These are phyloP conservation scores for Onchidella celtica DNA, from an alignment of 2,888 invertebrate genomes.

Conservation along the genomic window DNA sequence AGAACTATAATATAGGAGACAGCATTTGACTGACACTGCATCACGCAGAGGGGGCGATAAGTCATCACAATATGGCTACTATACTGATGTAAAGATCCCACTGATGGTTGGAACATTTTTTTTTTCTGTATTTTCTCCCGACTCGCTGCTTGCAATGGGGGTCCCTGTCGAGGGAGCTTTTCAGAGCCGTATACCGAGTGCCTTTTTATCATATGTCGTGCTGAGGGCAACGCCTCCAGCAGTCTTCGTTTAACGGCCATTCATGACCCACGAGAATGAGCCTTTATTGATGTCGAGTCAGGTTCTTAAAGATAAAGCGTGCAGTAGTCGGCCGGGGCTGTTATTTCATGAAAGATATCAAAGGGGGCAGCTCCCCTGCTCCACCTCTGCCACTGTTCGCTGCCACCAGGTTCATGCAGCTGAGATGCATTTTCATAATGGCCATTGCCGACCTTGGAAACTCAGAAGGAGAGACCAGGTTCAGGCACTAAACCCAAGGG, in stretches of 20 bases:
- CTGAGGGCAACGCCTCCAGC: slow-evolving; percentile 36
- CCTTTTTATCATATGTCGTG: slow-evolving; percentile 28
- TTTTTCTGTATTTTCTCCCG: too few species aligned
- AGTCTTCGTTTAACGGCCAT: slow-evolving; percentile 9
- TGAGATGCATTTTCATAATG: neutral
- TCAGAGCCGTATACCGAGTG: slow-evolving; percentile 18
- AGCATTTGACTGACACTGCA: slow-evolving; percentile 17
- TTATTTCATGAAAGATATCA: slow-evolving; percentile 4
- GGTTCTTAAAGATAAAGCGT: neutral
- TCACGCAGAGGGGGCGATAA: neutral
- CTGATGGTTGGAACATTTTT: slow-evolving; percentile 17
- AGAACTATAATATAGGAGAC: neutral
- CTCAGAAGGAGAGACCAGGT: too few species aligned
- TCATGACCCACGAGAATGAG: neutral
- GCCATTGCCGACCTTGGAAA: too few species aligned
- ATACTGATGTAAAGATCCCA: neutral
- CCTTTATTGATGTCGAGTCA: neutral
- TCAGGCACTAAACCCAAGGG: too few species aligned
- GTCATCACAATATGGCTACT: neutral
- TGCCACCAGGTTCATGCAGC: neutral
- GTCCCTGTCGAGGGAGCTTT: slow-evolving; percentile 16
- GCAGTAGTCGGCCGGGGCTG: neutral
- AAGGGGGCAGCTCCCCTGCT: neutral
- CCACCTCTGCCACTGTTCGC: neutral
- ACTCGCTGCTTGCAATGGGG: neutral